Evolutionary conservation across 2,888 invertebrate species (phyloP).

Genomic region (Diaphora mendica): DNA sequence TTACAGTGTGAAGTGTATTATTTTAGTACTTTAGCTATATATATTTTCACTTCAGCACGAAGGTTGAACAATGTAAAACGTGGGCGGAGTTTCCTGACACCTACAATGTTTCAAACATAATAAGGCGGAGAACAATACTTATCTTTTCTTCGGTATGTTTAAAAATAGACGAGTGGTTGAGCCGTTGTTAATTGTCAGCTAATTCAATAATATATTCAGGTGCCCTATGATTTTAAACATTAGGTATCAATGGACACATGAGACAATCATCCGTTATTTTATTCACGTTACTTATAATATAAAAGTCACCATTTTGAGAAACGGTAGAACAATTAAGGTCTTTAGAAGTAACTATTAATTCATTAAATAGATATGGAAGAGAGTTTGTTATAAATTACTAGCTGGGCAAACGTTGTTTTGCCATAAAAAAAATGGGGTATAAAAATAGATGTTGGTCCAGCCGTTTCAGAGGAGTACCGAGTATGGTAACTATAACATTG

Average conservation of each 20-base stretch:
- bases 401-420: no score
- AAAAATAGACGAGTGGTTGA: constrained; percentile 9
- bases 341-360: neutral
- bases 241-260: neutral
- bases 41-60: constrained; percentile 1
- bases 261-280: neutral
- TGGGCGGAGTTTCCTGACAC: constrained; percentile 16
- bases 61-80: constrained; percentile 17
- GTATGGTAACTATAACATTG: no score
- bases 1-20: neutral
- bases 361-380: neutral
- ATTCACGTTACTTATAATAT: neutral
- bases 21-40: neutral
- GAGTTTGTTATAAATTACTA: neutral
- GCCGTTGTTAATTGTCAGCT: neutral
- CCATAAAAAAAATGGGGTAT: no score
- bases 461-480: no score
- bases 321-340: neutral
- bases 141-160: constrained; percentile 11
- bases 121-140: constrained; percentile 23
- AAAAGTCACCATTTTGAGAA: neutral
- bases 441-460: no score
- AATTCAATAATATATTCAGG: neutral
- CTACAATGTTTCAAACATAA: constrained; percentile 15
- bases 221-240: neutral